Evolutionary conservation across 2,113 vertebrate genomes (phyloP).

Genomic region (Halichoeres trimaculatus): DNA sequence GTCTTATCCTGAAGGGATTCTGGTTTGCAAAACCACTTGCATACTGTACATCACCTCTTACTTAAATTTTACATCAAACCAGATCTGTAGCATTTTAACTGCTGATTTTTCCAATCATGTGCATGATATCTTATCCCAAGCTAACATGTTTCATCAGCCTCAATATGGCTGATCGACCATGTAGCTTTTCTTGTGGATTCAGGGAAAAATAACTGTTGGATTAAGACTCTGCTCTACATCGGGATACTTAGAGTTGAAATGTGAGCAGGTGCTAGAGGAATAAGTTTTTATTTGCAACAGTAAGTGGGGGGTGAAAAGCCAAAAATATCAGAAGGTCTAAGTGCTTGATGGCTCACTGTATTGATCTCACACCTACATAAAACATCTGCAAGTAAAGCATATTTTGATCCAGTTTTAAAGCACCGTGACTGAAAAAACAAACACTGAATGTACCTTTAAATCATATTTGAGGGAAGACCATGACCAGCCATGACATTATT

Average conservation of each 20-base stretch:
- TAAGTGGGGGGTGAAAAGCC: slow-evolving; percentile 11
- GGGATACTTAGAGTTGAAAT: slow-evolving; percentile 10
- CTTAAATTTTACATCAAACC: not conserved
- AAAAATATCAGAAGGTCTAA: slow-evolving; percentile 49
- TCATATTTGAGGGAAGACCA: slow-evolving; percentile 25
- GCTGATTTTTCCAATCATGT: not conserved
- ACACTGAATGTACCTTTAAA: slow-evolving; percentile 30
- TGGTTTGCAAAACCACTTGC: no score
- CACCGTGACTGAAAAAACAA: not conserved
- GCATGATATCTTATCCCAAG: not conserved
- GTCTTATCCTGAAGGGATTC: no score
- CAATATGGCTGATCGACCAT: no score
- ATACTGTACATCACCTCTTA: no score
- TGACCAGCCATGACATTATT: not conserved
- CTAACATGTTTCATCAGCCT: not conserved
- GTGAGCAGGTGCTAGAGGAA: slow-evolving; percentile 16
- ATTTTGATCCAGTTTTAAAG: not conserved
- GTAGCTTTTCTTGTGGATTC: not conserved
- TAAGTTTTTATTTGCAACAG: slow-evolving; percentile 12
- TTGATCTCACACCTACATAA: slow-evolving; percentile 35
- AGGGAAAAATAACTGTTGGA: not conserved
- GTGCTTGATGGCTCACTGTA: slow-evolving; percentile 17
- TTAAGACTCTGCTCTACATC: slow-evolving; percentile 26
- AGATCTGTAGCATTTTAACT: not conserved
- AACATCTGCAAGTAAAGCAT: slow-evolving; percentile 20